These are phyloP conservation scores for Orchesella flavescens DNA, from an alignment of 2,888 invertebrate genomes.

Conservation along the genomic window DNA sequence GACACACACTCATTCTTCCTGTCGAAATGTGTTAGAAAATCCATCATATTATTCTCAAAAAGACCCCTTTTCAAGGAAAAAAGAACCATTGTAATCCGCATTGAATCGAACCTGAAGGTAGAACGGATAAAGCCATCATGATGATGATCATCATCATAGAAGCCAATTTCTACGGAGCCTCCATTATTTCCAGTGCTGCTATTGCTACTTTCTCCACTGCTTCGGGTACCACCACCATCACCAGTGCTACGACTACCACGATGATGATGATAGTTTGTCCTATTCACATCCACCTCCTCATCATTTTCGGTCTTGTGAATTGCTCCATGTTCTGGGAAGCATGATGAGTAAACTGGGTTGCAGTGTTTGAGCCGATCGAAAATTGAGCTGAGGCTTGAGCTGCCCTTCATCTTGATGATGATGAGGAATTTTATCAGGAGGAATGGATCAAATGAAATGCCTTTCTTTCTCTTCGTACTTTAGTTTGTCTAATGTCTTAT, in stretches of 20 bases:
- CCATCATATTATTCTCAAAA: no score
- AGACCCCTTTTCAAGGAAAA: no score
- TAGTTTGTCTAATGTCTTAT: neutral
- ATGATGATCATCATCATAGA: conserved; percentile 38
- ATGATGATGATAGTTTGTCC: neutral
- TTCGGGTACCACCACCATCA: neutral
- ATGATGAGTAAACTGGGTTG: conserved; percentile 34
- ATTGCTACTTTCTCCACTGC: conserved; percentile 1
- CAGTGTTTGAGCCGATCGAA: conserved; percentile 48
- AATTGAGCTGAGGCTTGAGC: conserved; percentile 47
- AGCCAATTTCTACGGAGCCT: conserved; percentile 17
- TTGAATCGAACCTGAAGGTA: conserved; percentile 36
- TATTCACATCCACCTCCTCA: conserved; percentile 8
- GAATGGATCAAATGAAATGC: neutral
- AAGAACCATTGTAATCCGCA: neutral
- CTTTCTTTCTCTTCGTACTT: neutral
- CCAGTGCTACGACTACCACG: neutral
- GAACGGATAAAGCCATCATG: conserved; percentile 48
- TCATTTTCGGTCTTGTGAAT: neutral
- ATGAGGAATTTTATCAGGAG: neutral
- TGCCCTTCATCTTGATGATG: conserved; percentile 45
- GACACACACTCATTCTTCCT: no score
- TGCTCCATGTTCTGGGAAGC: conserved; percentile 21
- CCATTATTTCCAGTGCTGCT: neutral
- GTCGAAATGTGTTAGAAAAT: no score